Evolutionary conservation across 2,888 invertebrate species (phyloP).

Genomic region (Mycalesis mineus): DNA sequence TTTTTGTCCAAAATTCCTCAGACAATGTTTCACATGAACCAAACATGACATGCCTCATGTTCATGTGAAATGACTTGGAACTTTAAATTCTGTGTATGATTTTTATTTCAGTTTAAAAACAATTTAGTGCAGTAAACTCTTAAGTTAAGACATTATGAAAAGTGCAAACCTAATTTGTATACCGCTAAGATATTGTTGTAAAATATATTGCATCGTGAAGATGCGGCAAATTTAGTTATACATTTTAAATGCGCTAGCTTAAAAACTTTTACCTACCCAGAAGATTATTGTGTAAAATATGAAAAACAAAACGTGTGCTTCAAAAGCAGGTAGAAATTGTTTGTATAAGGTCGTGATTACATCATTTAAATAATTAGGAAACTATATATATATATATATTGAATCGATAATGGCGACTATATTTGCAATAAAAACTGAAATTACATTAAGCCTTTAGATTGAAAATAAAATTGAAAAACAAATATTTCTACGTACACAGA

Average conservation of each 20-base stretch:
- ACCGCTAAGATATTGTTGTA: neutral
- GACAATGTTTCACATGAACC: too few species aligned
- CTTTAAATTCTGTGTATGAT: neutral
- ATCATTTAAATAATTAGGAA: too few species aligned
- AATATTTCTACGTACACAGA: too few species aligned
- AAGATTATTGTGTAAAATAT: neutral
- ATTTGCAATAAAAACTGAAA: too few species aligned
- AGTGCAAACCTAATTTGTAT: neutral
- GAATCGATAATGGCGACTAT: too few species aligned
- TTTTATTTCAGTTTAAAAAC: neutral
- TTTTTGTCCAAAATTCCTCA: too few species aligned
- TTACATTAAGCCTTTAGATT: too few species aligned
- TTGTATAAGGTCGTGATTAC: too few species aligned
- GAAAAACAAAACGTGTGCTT: neutral
- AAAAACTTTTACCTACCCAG: neutral
- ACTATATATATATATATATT: too few species aligned
- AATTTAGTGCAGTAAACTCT: neutral
- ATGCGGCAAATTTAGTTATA: conserved; percentile 1
- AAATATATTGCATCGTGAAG: neutral
- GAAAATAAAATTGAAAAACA: too few species aligned
- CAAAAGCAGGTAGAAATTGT: too few species aligned
- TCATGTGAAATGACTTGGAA: neutral
- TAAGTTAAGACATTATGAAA: neutral
- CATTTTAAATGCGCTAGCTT: conserved; percentile 2
- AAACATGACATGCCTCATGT: too few species aligned